Evolutionary conservation across 2,888 invertebrate genomes (phyloP).

Genomic region (Eutolmus rufibarbis): DNA sequence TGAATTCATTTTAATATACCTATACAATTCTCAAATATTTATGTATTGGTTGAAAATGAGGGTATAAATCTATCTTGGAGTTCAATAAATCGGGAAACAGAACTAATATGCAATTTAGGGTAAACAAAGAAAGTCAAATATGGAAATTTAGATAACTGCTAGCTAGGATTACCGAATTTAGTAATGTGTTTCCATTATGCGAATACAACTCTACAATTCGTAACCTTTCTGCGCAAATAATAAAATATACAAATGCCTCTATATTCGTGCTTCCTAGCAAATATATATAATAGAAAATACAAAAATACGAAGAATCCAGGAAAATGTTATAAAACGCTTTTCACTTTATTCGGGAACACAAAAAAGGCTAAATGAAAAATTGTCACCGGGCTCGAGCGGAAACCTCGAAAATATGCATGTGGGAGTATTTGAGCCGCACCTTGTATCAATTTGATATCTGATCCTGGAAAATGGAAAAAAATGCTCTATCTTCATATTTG

Average conservation of each 20-base stretch:
- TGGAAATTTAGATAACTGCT: background rate
- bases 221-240: background rate
- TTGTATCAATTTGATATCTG: background rate
- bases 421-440: background rate
- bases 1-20: no score
- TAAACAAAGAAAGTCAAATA: background rate
- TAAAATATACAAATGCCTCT: background rate
- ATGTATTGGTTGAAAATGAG: background rate
- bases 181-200: background rate
- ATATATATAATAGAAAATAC: background rate
- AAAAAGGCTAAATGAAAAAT: background rate
- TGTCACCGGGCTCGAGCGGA: background rate
- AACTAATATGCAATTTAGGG: background rate
- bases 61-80: background rate
- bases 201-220: background rate
- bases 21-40: no score
- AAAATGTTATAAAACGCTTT: background rate
- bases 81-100: background rate
- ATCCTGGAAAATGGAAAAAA: background rate
- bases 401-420: background rate
- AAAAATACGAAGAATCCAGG: background rate
- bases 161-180: no score
- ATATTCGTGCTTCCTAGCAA: background rate
- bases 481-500: background rate
- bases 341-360: background rate